Base-by-base conservation (phyloP, 1,140 invertebrate genomes). In the Bicyclus anynana region DNA sequence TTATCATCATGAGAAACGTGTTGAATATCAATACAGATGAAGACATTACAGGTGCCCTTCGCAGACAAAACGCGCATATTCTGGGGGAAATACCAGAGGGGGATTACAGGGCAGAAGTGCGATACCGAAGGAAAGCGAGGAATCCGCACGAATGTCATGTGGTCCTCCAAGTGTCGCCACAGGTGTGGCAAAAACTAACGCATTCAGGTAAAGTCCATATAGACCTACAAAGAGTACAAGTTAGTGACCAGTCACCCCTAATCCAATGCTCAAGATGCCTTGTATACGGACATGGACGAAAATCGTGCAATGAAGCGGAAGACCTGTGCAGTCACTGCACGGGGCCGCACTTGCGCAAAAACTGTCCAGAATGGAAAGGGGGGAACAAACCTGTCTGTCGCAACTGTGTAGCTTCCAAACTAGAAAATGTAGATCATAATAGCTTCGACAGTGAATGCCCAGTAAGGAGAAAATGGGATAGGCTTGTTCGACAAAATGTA, bases 261-360 rank as follows among this genome's bases (percentile, higher is more conserved):
- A 21, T 58, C 0, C 51, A 59, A 7, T 55, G 59, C 21, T 37
- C 47, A 2, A 18, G 1, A 1, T 42, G 38, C 10, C 18, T 42
- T 1, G 14, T 5, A 7, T 67, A 55, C 21, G 59, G 55, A 4
- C 64, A 62, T 16, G 27, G 51, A 9, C 13, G 5, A 33, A 53
- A 42, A 14, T 7, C 3, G 46, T 9, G 1, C 27, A 46, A n/a
- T n/a, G n/a, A n/a, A n/a, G n/a, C n/a, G n/a, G 1, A 29, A 29
- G 27, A n/a, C n/a, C n/a, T n/a, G n/a, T 67, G 60, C 12, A 48
- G 56, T 29, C 55, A 59, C 35, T 64, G 62, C 9, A 38, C 16
- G 1, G 53, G 56, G 1, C 14, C 26, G 0, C 62, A 64, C 7
- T 2, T 38, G 12, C 42, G 20, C 17, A 6, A n/a, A 1, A 46